Conservation (phyloP, 2,888 invertebrate genomes). For the Thalpophila matura region DNA sequence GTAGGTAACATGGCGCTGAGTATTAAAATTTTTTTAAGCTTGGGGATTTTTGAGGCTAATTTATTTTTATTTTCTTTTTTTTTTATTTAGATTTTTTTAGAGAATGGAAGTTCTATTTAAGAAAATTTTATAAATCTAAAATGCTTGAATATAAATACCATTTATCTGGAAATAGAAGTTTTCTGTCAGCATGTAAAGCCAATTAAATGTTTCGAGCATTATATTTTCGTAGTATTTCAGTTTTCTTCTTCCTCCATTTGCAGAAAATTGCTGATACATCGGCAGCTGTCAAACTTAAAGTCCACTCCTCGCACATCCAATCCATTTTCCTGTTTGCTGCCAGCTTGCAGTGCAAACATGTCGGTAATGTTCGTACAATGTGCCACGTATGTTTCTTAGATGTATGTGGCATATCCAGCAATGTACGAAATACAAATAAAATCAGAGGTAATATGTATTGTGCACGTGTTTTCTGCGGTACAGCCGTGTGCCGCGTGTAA, state of each 20-base stretch:
- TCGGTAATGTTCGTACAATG: conserved; percentile 30
- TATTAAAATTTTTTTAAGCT: neutral
- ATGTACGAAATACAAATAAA: conserved; percentile 30
- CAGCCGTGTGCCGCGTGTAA: neutral
- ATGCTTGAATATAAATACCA: too few relatives aligned
- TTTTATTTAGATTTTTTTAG: too few relatives aligned
- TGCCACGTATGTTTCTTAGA: conserved; percentile 28
- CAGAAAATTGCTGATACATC: conserved; percentile 18
- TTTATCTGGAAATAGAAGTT: too few relatives aligned
- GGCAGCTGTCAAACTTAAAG: conserved; percentile 23
- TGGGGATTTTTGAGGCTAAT: neutral
- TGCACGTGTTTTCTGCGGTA: conserved; percentile 14
- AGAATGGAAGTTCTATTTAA: too few relatives aligned
- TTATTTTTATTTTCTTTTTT: too few relatives aligned
- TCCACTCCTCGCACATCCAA: conserved; percentile 27
- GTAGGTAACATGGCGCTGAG: neutral
- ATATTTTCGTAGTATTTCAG: neutral
- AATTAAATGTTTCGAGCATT: neutral
- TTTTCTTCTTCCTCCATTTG: neutral
- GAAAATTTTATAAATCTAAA: too few relatives aligned
- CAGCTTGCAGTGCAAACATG: conserved; percentile 33
- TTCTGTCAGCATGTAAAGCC: too few relatives aligned
- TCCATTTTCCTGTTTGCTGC: conserved; percentile 43
- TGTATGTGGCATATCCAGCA: conserved; percentile 10
- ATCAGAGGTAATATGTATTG: conserved; percentile 29